Percentiles rank a stretch among this genome's conserved stretches.
phyloP scores from a whole-genome alignment of 2,888 invertebrate genomes.

The Mamestra brassicae region DNA sequence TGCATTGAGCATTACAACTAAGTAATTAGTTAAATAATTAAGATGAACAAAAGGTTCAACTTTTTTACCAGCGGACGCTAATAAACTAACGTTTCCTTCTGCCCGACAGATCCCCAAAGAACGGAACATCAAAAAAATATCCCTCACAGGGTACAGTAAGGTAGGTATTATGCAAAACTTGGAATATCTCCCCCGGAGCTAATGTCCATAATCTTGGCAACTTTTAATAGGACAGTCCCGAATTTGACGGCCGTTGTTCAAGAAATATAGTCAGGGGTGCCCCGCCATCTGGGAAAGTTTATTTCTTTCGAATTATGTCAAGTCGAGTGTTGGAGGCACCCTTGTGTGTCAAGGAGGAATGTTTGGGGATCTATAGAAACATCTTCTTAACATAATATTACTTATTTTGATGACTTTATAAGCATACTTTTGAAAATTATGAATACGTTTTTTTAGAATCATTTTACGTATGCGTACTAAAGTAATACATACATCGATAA shows the following conservation, averaged over 20 bases:
- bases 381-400: conserved; percentile 13
- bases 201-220: conserved; percentile 89
- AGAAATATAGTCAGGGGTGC: conserved; percentile 84
- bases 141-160: conserved; percentile 61
- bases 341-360: conserved; percentile 33
- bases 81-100: conserved; percentile 14
- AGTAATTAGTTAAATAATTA: neutral
- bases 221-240: conserved; percentile 88
- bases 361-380: conserved; percentile 13
- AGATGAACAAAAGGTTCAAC: neutral
- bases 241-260: conserved; percentile 89
- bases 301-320: conserved; percentile 74
- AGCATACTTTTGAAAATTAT: neutral
- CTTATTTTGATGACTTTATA: neutral
- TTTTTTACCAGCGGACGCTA: neutral
- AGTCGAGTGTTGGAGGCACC: conserved; percentile 49
- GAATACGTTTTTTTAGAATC: neutral
- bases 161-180: conserved; percentile 82
- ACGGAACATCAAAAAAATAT: conserved; percentile 63
- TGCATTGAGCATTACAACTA: neutral
- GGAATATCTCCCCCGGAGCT: conserved; percentile 84
- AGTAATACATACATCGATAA: too few relatives aligned
- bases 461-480: too few relatives aligned
- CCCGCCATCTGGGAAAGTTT: conserved; percentile 81
- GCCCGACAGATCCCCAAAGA: conserved; percentile 64